Evolutionary conservation across 2,888 invertebrate genomes (phyloP).

Genomic region (Drosophila neotestacea): DNA sequence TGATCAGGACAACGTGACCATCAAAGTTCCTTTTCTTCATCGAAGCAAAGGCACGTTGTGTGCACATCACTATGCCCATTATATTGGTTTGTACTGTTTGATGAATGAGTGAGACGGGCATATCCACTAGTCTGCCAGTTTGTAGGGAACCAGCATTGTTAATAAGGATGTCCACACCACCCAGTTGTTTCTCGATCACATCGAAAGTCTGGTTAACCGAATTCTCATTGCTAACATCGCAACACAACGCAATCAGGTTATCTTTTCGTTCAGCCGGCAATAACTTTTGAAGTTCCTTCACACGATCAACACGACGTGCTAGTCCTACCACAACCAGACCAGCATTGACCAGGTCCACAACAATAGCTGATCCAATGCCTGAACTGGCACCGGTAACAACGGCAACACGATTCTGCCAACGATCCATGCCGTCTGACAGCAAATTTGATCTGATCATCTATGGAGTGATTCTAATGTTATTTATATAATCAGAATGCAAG

Average conservation of each 20-base stretch:
- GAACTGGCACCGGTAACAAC: slow-evolving; percentile 89
- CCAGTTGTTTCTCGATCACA: slow-evolving; percentile 86
- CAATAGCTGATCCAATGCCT: slow-evolving; percentile 87
- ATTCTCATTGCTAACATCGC: slow-evolving; percentile 86
- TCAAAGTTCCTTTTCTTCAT: slow-evolving; percentile 85
- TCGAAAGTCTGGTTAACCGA: slow-evolving; percentile 87
- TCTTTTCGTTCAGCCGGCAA: slow-evolving; percentile 69
- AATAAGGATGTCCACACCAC: slow-evolving; percentile 87
- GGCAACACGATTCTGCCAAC: slow-evolving; percentile 88
- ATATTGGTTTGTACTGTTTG: slow-evolving; percentile 86
- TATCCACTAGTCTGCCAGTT: slow-evolving; percentile 65
- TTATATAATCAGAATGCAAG: background rate
- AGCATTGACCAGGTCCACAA: slow-evolving; percentile 84
- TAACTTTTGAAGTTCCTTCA: slow-evolving; percentile 79
- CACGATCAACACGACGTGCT: slow-evolving; percentile 86
- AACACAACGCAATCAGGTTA: slow-evolving; percentile 73
- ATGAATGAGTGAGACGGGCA: slow-evolving; percentile 54
- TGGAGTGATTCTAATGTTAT: background rate
- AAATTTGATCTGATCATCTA: slow-evolving; percentile 3
- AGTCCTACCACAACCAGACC: slow-evolving; percentile 87
- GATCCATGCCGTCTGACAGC: slow-evolving; percentile 85
- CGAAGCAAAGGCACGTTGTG: slow-evolving; percentile 86
- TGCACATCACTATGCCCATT: slow-evolving; percentile 85
- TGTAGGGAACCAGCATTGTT: slow-evolving; percentile 87
- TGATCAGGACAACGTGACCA: slow-evolving; percentile 86